phyloP scores from a whole-genome alignment of 1,140 invertebrate species.

The Wasmannia auropunctata region DNA sequence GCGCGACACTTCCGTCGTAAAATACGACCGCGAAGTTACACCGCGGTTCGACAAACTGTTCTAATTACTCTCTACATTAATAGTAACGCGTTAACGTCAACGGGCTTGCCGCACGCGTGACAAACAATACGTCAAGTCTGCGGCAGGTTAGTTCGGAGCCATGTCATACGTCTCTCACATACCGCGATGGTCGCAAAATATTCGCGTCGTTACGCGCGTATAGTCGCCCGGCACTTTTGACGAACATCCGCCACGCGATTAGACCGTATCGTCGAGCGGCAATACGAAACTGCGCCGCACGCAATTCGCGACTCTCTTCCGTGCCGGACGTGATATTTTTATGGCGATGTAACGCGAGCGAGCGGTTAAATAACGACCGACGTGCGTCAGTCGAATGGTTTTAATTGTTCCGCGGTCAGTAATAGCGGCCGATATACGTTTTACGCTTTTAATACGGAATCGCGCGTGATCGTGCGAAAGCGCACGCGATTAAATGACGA shows the following conservation, averaged over 20 bases:
- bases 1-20: conserved; percentile 27
- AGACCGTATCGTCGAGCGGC: conserved; percentile 11
- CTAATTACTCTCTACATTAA: conserved; percentile 47
- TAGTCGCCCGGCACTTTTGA: conserved; percentile 33
- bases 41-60: conserved; percentile 36
- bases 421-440: not conserved
- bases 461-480: not conserved
- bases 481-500: too few relatives aligned
- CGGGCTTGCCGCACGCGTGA: conserved; percentile 25
- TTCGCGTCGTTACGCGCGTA: conserved; percentile 24
- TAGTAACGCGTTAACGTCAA: conserved; percentile 46
- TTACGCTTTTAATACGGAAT: not conserved
- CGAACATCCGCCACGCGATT: conserved; percentile 27
- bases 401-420: conserved; percentile 3
- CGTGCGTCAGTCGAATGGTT: not conserved
- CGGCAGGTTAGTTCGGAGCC: not conserved
- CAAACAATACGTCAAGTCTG: conserved; percentile 42
- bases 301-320: conserved; percentile 2
- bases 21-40: conserved; percentile 27
- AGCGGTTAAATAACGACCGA: conserved; percentile 17
- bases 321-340: conserved; percentile 22
- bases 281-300: not conserved
- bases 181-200: conserved; percentile 13
- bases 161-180: conserved; percentile 29
- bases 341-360: not conserved